Conservation (phyloP, 2,113 vertebrate genomes). For the Xiphophorus couchianus region DNA sequence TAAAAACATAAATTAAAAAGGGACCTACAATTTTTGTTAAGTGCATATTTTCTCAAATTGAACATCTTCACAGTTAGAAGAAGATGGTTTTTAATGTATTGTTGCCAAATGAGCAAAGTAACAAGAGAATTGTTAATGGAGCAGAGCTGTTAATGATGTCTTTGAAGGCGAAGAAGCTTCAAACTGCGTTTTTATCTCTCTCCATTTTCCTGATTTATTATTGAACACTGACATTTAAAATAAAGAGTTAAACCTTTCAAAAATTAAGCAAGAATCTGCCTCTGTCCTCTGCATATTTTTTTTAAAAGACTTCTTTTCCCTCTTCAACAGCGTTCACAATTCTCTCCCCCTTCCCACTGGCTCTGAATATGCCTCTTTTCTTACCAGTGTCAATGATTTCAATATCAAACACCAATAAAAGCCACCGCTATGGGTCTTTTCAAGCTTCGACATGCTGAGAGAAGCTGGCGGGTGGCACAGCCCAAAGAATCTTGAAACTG, state of each 20-base stretch:
- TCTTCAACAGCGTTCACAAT: slow-evolving; percentile 18
- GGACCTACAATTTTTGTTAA: neutral
- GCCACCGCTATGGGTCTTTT: slow-evolving; percentile 66
- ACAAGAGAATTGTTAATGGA: slow-evolving; percentile 46
- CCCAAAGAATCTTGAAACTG: slow-evolving; percentile 56
- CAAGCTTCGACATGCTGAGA: slow-evolving; percentile 60
- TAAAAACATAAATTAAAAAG: neutral
- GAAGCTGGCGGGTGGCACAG: slow-evolving; percentile 53
- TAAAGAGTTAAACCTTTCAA: slow-evolving; percentile 30
- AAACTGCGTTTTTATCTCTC: slow-evolving; percentile 21
- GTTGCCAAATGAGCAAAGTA: slow-evolving; percentile 33
- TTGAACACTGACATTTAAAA: slow-evolving; percentile 51
- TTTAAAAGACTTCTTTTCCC: slow-evolving; percentile 28
- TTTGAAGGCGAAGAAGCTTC: slow-evolving; percentile 27
- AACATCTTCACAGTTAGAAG: slow-evolving; percentile 6
- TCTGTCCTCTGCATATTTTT: slow-evolving; percentile 33
- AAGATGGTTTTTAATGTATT: slow-evolving; percentile 10
- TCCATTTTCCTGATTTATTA: slow-evolving; percentile 50
- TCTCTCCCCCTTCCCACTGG: slow-evolving; percentile 31
- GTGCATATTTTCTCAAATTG: neutral
- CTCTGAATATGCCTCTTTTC: slow-evolving; percentile 43
- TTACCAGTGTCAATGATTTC: slow-evolving; percentile 67
- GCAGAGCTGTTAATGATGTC: slow-evolving; percentile 34
- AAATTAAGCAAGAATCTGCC: slow-evolving; percentile 27
- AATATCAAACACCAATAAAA: slow-evolving; percentile 74